Evolutionary conservation across 2,888 invertebrate genomes (phyloP), one percentile per base, ranked within the genome.

Genomic region (Drosophila pegasa): DNA sequence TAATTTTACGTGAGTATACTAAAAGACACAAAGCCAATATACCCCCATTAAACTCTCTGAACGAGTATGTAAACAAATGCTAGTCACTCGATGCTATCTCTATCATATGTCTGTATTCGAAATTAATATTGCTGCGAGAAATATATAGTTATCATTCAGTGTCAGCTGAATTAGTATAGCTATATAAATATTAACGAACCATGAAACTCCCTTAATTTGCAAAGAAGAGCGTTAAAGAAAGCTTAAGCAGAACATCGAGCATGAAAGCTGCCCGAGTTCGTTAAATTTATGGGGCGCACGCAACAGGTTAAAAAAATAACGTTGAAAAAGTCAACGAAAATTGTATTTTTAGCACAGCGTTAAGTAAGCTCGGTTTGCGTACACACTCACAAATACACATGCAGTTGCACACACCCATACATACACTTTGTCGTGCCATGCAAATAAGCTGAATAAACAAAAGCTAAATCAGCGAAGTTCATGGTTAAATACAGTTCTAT

Each of bases 181-280:
- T 29, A 29, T 29, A 29, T 29, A 8, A 16, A 37, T 37, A 9
- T 16, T 9, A 18, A 18, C 37, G 9, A 38, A 9, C 37, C 9
- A 37, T 16, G 9, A 37, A 18, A 7, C 7, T 40, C 3, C 20
- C n/a, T 8, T 14, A n/a, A 9, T 18, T 18, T 27, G 12, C 27
- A 18, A 16, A 18, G 16, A n/a, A n/a, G 25, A 27, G 16, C 45
- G 6, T 45, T 18, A 0, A 16, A 18, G 25, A 29, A 45, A 43
- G 25, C 43, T 27, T 27, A 16, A 25, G 3, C 10, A 3, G 20
- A 22, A 1, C 7, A 1, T 20, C 20, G 25, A 43, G 43, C 43
- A 25, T 25, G 43, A 45, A 45, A 45, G 43, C 43, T 45, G 27
- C 25, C 27, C 3, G 16, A 45, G 16, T 10, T 45, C 10, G n/a